Base-by-base conservation (phyloP, 1,140 invertebrate species). In the Chironomus striatipennis region DNA sequence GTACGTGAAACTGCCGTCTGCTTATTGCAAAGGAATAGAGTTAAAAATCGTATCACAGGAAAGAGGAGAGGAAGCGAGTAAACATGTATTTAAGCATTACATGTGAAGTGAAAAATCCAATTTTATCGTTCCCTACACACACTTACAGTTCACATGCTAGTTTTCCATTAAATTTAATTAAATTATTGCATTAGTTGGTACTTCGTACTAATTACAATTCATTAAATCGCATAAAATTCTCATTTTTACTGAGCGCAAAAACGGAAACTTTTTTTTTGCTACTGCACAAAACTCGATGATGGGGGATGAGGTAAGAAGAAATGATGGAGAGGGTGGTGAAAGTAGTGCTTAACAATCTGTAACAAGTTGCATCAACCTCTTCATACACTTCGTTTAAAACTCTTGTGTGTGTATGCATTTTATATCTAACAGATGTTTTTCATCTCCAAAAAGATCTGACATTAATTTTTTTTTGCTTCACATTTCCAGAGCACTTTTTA, bases 161-260 rank as follows among this genome's bases (percentile, higher is more conserved):
- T 70, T 70, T 70, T 20, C 65, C 65, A 70, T 70, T 70, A 70
- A 70, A 70, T 70, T 70, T 70, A 70, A 70, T 70, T 70, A 70
- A 70, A 70, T 70, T 70, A 70, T 70, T 18, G 18, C 65, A 20
- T 8, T 10, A 70, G 65, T 21, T 17, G 12, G 15, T 15, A 47
- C 43, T n/a, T 15, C 12, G 12, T n/a, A n/a, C n/a, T 57, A 57
- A 57, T 57, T 57, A 57, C 47, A 57, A 57, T 57, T 57, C 47
- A 57, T 57, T 57, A 57, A 57, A 57, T 57, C 47, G 12, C 47
- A 57, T 57, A 57, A 57, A 57, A 57, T 57, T 57, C 12, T 57
- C 47, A 57, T 57, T 57, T 47, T 15, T 34, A 34, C 24, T 34
- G 24, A 2, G 24, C 43, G 15, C 8, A 47, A 5, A 47, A 3